Percentiles rank a stretch among this genome's conserved stretches.
Conservation (phyloP, 1,140 invertebrate species). For the Drosophila ogumai region DNA sequence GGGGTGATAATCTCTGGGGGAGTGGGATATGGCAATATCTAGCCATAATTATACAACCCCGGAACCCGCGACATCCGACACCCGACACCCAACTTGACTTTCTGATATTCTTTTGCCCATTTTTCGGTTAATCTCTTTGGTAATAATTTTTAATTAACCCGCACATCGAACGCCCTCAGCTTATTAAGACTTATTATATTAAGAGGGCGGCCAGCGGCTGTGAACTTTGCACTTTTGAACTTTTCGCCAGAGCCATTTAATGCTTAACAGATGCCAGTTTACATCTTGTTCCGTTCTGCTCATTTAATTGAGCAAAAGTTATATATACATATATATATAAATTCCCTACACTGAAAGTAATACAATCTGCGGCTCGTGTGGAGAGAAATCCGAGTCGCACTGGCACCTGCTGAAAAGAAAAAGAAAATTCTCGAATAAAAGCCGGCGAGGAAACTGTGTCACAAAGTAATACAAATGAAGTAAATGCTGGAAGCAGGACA, state of each 20-base stretch:
- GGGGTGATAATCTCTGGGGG: not conserved
- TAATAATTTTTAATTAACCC: constrained; percentile 75
- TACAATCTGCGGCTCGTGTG: constrained; percentile 2
- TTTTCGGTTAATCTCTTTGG: constrained; percentile 63
- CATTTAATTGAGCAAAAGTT: constrained; percentile 22
- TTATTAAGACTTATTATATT: constrained; percentile 55
- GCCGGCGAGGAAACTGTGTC: constrained; percentile 34
- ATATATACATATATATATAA: not conserved
- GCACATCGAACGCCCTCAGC: constrained; percentile 49
- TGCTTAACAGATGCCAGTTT: constrained; percentile 23
- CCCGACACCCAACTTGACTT: constrained; percentile 1
- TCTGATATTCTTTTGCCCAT: constrained; percentile 7
- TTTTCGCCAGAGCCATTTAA: constrained; percentile 25
- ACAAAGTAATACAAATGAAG: constrained; percentile 49
- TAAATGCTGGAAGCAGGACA: constrained; percentile 13
- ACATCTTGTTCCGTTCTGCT: not conserved
- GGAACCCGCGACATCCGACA: constrained; percentile 2
- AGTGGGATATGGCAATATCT: constrained; percentile 5
- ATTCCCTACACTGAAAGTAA: constrained; percentile 23
- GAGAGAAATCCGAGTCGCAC: constrained; percentile 15
- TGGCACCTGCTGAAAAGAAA: constrained; percentile 27
- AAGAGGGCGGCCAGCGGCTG: constrained; percentile 12
- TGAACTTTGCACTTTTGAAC: constrained; percentile 54
- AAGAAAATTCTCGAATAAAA: not conserved
- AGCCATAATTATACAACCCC: not conserved